Base-by-base conservation (phyloP, 92 coral and sea anemone species). In the Palythoa grandis region DNA sequence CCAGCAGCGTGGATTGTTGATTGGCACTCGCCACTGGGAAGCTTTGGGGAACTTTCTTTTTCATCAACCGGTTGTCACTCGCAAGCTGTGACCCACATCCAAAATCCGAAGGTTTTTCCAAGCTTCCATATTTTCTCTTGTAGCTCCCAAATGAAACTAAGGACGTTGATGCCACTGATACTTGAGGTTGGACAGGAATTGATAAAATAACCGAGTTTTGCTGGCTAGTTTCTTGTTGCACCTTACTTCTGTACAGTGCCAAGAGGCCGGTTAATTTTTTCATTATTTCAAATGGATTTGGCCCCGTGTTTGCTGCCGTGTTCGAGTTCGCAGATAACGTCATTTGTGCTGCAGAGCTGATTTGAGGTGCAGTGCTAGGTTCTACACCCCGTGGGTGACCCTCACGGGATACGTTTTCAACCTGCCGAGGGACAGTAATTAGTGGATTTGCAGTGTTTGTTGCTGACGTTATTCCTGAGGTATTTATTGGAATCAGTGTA, bases 161-260 rank as follows among this genome's bases (percentile, higher is more conserved):
- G 8, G 61, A 25, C 22, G 24, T 20, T 23, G 74, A 24, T 3
- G 22, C 20, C 11, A 23, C 13, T 13, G 72, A 3, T 11, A 24
- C 54, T 10, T 23, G 53, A 48, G 54, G 24, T 29, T 12, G 56
- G n/a, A 13, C 39, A 14, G 85, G 63, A 22, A 43, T 68, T 22
- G 85, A 48, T 25, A 68, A 80, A 5, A 43, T 25, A 24, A 65
- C 22, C 14, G 61, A 14, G 35, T 25, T 63, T 15, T 4, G 22
- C n/a, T 66, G 20, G 6, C 66, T 60, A 1, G 74, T 20, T 65
- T 43, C 66, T 65, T 43, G 85, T 7, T 48, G 72, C 37, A 80
- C 61, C 70, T 80, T 80, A 3, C 63, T 17, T 80, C 47, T 70
- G 85, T 80, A 80, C 23, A 80, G 47, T 9, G 75, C 74, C 54